Base-by-base conservation (phyloP, 2,113 vertebrate species). In the Hippocampus zosterae region DNA sequence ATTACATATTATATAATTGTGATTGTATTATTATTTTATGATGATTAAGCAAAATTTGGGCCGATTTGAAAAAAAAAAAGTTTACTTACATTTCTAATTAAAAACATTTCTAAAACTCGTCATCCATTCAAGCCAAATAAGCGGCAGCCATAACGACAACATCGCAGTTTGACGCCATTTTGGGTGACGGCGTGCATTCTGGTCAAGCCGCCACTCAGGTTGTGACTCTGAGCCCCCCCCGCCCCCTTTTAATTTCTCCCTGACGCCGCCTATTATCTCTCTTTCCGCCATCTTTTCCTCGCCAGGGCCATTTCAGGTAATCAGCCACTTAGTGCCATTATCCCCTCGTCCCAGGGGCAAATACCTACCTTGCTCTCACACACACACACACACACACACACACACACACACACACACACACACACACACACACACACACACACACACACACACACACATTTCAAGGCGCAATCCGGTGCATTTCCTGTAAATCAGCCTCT, bases 321-420 rank as follows among this genome's bases (percentile, higher is more conserved):
- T 90, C 87, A 86, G 74, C 85, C 85, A 85, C 83, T 88, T 84
- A 87, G 78, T 75, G 76, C 77, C 27, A 84, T 85, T 89, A 80
- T 74, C 78, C 78, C 69, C 68, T 84, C 72, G 57, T 73, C 81
- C 85, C 74, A 0, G 29, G 68, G 84, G 75, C 74, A 69, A 75
- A 85, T 85, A 83, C 83, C 81, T 82, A 69, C 72, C 25, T 67
- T 68, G 50, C 70, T 52, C 62, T 61, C 69, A 12, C 69, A 27
- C 73, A 46, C 42, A 44, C 46, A 67, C 44, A 65, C 3, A 56
- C 65, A 65, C 33, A 42, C 52, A 70, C 69, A 10, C 69, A 52
- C 69, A 37, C 62, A 64, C 44, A 50, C 44, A 65, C 2, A 52
- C 64, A 68, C 33, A 42, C 52, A 70, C 56, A 61, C 29, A 65